These are phyloP conservation scores for Limnephilus lunatus DNA, from an alignment of 2,888 invertebrate species.

Conservation along the genomic window DNA sequence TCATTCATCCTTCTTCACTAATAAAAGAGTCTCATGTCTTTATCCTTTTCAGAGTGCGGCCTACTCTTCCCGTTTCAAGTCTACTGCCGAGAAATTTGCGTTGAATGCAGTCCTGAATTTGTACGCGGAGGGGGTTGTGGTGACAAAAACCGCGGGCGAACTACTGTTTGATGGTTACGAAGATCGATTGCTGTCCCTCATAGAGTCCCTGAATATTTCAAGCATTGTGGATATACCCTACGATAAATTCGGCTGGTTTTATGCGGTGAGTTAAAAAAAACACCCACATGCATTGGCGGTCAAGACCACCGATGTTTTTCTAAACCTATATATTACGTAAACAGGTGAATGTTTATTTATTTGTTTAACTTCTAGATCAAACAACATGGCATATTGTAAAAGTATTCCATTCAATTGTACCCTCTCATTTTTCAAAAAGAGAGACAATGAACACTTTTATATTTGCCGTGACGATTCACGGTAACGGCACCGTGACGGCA, in stretches of 20 bases:
- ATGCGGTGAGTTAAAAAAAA: slow-evolving; percentile 77
- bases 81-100: slow-evolving; percentile 71
- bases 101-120: slow-evolving; percentile 78
- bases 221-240: slow-evolving; percentile 78
- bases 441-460: too few species aligned
- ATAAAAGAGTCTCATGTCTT: not conserved
- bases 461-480: too few species aligned
- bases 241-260: slow-evolving; percentile 92
- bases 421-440: too few species aligned
- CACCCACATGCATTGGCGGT: not conserved
- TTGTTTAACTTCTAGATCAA: too few species aligned
- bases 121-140: slow-evolving; percentile 76
- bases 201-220: slow-evolving; percentile 75
- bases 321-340: too few species aligned
- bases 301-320: too few species aligned
- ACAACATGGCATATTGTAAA: too few species aligned
- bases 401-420: too few species aligned
- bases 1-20: not conserved
- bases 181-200: slow-evolving; percentile 82
- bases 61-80: slow-evolving; percentile 76
- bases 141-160: slow-evolving; percentile 81
- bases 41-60: slow-evolving; percentile 79
- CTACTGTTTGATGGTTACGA: slow-evolving; percentile 90
- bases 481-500: too few species aligned
- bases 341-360: too few species aligned